A percentile compares a stretch with the other conserved stretches of the same genome.
phyloP scores from a whole-genome alignment of 2,113 vertebrate genomes.

The Neoarius graeffei region DNA sequence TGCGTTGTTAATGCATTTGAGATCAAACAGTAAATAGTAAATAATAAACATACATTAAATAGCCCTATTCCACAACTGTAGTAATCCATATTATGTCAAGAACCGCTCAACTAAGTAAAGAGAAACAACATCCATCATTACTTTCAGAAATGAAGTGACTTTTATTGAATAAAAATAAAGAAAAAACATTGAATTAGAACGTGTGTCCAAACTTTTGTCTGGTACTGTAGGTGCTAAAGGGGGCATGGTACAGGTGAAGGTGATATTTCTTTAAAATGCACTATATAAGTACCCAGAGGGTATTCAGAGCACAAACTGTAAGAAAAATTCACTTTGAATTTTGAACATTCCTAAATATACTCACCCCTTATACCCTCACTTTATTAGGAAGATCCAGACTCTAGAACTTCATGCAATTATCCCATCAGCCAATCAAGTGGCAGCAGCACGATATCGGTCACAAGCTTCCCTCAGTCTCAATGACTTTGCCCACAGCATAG shows the following conservation, averaged over 20 bases:
- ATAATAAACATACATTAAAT: too few relatives aligned
- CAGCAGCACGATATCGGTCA: neutral
- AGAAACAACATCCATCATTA: too few relatives aligned
- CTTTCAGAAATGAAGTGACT: too few relatives aligned
- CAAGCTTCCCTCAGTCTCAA: neutral
- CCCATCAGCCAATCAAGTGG: neutral
- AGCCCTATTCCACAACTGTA: too few relatives aligned
- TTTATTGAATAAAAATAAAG: too few relatives aligned
- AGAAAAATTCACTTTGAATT: neutral
- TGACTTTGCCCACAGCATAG: neutral
- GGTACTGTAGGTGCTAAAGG: neutral
- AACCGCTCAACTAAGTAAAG: too few relatives aligned
- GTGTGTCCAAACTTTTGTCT: too few relatives aligned
- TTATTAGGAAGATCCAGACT: neutral
- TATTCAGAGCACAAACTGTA: neutral
- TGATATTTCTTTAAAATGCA: neutral
- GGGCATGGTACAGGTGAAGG: neutral
- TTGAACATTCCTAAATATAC: neutral
- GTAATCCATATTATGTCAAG: too few relatives aligned
- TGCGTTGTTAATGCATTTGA: too few relatives aligned
- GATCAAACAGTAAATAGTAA: too few relatives aligned
- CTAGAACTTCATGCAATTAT: neutral
- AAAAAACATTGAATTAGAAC: too few relatives aligned
- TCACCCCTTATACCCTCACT: neutral
- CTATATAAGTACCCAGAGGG: neutral